A percentile compares a stretch with the other conserved stretches of the same genome.
Evolutionary conservation across 2,797 vertebrate genomes (phyloP).

Genomic region (Sebastes kiyomatsui): DNA sequence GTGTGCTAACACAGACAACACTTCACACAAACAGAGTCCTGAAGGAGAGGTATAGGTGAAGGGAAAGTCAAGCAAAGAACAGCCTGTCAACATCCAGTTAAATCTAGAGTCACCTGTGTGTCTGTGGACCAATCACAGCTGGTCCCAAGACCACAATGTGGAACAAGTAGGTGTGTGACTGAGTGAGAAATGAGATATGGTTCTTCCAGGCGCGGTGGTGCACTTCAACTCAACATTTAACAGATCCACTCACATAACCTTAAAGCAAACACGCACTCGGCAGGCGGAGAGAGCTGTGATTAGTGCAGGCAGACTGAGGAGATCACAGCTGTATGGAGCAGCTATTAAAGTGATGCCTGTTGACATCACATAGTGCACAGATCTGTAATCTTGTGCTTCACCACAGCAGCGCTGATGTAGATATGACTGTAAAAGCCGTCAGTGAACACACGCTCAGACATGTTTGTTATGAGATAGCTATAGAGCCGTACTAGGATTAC

Average conservation of each 20-base stretch:
- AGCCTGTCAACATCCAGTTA: slow-evolving; percentile 53
- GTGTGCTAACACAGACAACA: background rate
- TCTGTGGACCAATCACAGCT: slow-evolving; percentile 59
- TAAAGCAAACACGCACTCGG: slow-evolving; percentile 14
- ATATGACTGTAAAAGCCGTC: background rate
- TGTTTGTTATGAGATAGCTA: slow-evolving; percentile 53
- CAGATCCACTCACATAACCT: background rate
- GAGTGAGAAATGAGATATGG: background rate
- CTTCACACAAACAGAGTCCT: slow-evolving; percentile 1
- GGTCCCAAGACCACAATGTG: slow-evolving; percentile 36
- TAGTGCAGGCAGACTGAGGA: background rate
- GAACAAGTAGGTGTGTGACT: slow-evolving; percentile 32
- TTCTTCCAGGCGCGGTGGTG: slow-evolving; percentile 12
- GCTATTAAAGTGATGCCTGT: slow-evolving; percentile 37
- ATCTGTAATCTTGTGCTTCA: slow-evolving; percentile 41
- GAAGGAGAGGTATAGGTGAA: slow-evolving; percentile 38
- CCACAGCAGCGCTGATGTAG: background rate
- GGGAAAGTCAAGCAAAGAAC: slow-evolving; percentile 31
- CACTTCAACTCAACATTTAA: background rate
- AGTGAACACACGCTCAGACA: slow-evolving; percentile 40
- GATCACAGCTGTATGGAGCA: slow-evolving; percentile 25
- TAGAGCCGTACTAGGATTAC: slow-evolving; percentile 4
- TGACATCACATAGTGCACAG: slow-evolving; percentile 17
- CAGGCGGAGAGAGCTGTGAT: background rate
- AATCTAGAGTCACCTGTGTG: slow-evolving; percentile 33